These are phyloP conservation scores for Stegana nigrithorax DNA, from an alignment of 2,888 invertebrate genomes.

Conservation along the genomic window DNA sequence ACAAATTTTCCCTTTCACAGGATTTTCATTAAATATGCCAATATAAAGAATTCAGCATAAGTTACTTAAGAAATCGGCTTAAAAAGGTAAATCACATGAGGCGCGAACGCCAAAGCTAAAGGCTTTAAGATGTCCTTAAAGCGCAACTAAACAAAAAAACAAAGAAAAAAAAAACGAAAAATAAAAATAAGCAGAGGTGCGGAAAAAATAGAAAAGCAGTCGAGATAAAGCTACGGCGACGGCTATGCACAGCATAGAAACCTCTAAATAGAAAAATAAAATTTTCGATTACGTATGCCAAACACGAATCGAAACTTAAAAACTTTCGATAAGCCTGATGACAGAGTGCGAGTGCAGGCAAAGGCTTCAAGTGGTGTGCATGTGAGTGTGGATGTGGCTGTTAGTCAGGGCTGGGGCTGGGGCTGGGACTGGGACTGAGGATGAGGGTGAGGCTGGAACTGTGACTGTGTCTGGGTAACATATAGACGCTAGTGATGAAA, in stretches of 20 bases:
- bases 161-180: conserved; percentile 9
- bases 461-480: too few species aligned
- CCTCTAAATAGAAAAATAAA: conserved; percentile 44
- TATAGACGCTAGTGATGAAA: conserved; percentile 16
- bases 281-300: conserved; percentile 56
- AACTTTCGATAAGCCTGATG: conserved; percentile 57
- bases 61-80: too few species aligned
- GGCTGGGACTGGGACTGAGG: not conserved
- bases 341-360: conserved; percentile 19
- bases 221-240: too few species aligned
- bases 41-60: too few species aligned
- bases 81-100: too few species aligned
- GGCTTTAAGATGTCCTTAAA: too few species aligned
- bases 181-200: conserved; percentile 7
- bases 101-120: too few species aligned
- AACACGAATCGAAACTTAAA: conserved; percentile 59
- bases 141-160: conserved; percentile 5
- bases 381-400: not conserved
- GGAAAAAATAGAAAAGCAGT: conserved; percentile 25
- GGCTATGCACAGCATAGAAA: too few species aligned
- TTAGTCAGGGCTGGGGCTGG: not conserved
- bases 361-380: not conserved
- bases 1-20: too few species aligned
- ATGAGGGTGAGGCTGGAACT: conserved; percentile 4
- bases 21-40: too few species aligned